Percentiles rank a stretch among this genome's conserved stretches.
phyloP scores from a whole-genome alignment of 2,797 vertebrate genomes.

The Prunella strophiata region DNA sequence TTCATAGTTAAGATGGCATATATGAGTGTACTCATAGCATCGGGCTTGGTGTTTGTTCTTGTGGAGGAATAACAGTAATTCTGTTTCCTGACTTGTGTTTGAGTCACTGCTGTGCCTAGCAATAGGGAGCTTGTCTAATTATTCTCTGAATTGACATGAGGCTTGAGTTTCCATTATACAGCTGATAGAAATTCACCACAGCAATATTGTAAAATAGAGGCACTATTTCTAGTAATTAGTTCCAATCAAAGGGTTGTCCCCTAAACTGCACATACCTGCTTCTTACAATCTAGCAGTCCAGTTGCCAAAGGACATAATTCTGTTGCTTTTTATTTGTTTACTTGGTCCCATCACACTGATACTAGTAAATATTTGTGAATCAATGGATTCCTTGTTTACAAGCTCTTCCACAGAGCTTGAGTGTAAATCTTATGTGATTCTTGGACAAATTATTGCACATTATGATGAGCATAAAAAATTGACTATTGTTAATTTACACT shows the following conservation, averaged over 20 bases:
- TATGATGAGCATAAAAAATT: background rate
- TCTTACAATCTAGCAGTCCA: background rate
- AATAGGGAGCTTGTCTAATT: slow-evolving; percentile 12
- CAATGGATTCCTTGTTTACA: background rate
- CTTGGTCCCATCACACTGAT: background rate
- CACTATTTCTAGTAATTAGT: background rate
- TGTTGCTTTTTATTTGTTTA: background rate
- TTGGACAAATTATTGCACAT: background rate
- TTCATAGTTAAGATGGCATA: background rate
- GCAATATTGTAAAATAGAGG: background rate
- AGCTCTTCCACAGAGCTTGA: background rate
- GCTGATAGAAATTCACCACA: background rate
- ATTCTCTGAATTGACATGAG: background rate
- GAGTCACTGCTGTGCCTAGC: background rate
- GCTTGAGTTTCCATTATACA: background rate
- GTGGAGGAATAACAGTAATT: background rate
- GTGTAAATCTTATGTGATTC: background rate
- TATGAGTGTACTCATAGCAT: background rate
- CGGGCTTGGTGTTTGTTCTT: background rate
- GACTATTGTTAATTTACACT: background rate
- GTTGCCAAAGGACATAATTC: background rate
- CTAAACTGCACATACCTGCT: background rate
- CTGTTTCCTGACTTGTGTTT: background rate
- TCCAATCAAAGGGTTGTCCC: background rate
- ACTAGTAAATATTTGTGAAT: slow-evolving; percentile 10